Percentiles rank a stretch among this genome's conserved stretches.
Evolutionary conservation across 1,140 invertebrate genomes (phyloP).

Genomic region (Euura saliciscinereae): DNA sequence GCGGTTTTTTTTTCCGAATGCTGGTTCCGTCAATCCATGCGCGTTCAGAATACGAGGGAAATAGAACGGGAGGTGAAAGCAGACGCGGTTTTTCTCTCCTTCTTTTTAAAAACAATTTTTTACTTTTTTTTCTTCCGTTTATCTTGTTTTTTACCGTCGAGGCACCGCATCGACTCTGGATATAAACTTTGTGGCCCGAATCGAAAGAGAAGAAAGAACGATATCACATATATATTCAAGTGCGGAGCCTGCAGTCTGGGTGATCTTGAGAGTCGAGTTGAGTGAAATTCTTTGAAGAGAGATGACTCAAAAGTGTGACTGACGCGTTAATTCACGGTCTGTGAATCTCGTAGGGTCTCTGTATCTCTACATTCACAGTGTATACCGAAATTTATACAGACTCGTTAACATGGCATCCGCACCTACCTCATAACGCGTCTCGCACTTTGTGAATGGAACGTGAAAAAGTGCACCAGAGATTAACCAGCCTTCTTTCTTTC

Average conservation of each 20-base stretch:
- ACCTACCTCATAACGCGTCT: neutral
- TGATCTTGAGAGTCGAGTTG: neutral
- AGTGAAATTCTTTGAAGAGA: neutral
- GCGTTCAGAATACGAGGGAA: neutral
- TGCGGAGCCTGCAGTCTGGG: neutral
- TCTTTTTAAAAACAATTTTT: neutral
- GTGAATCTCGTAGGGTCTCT: neutral
- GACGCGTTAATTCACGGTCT: conserved; percentile 1
- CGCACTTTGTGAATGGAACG: neutral
- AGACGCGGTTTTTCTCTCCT: neutral
- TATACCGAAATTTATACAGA: neutral
- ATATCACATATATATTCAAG: neutral
- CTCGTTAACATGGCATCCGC: neutral
- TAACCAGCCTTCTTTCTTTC: no score
- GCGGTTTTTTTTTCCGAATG: neutral
- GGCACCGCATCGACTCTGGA: neutral
- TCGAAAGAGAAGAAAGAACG: neutral
- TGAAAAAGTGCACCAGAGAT: neutral
- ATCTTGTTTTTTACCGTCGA: no score
- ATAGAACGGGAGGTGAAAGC: neutral
- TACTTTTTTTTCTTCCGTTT: neutral
- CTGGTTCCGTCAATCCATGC: neutral
- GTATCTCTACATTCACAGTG: neutral
- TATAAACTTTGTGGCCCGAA: neutral
- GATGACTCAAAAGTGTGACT: conserved; percentile 5